These are phyloP conservation scores for Leptoteleia sp. DNA, from an alignment of 1,140 invertebrate species.

Conservation along the genomic window DNA sequence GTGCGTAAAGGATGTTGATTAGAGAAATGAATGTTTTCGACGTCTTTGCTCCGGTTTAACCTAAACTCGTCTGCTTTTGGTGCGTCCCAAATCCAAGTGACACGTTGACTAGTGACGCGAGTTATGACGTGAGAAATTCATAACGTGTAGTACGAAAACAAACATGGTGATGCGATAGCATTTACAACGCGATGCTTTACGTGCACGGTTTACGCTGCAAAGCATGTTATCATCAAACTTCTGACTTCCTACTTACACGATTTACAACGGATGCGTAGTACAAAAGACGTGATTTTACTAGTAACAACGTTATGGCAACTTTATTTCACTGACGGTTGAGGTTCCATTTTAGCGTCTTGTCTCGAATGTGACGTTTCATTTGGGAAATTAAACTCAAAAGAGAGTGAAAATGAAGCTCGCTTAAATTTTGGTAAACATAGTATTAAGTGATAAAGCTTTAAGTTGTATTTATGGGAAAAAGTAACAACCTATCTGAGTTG, in stretches of 20 bases:
- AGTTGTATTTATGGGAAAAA: no score
- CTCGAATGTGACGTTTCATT: conserved; percentile 6
- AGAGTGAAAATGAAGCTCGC: background rate
- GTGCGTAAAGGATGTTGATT: conserved; percentile 3
- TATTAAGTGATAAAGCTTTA: no score
- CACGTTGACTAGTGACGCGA: conserved; percentile 14
- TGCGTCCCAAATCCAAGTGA: conserved; percentile 13
- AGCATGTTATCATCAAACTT: conserved; percentile 39
- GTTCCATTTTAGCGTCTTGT: conserved; percentile 6
- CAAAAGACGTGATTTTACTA: conserved; percentile 37
- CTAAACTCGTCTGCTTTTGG: no score
- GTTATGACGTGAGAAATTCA: conserved; percentile 38
- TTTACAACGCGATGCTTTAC: conserved; percentile 40
- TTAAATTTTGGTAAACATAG: no score
- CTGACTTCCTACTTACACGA: conserved; percentile 21
- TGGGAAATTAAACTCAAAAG: conserved; percentile 1
- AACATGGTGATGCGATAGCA: conserved; percentile 38
- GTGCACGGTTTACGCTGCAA: conserved; percentile 20
- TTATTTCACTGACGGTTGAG: conserved; percentile 8
- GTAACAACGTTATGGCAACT: conserved; percentile 19
- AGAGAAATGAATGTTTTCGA: conserved; percentile 7
- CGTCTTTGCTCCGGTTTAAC: background rate
- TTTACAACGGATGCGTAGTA: conserved; percentile 19
- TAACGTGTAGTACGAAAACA: conserved; percentile 34
- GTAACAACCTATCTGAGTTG: no score